Conservation (phyloP, 2,797 vertebrate genomes). For the Schizopygopsis malacanthus region DNA sequence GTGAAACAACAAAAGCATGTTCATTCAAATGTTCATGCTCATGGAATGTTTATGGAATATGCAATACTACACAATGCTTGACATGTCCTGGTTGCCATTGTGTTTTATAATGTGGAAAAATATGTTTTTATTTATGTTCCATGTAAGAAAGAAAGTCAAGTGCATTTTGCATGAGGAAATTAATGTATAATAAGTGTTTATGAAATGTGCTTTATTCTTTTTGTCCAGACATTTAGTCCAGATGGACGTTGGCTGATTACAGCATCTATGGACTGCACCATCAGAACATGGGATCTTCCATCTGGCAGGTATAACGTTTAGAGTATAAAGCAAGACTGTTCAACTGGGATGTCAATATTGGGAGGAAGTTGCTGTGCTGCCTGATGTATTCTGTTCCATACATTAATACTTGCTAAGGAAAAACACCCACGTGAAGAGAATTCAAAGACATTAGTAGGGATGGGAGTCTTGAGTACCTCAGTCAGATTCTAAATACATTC, state of each 20-base stretch:
- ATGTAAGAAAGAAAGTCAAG: neutral
- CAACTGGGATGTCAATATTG: neutral
- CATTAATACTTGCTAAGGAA: neutral
- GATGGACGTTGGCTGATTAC: constrained; percentile 94
- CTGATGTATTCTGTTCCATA: neutral
- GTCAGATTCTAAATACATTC: too few species aligned
- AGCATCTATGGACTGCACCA: constrained; percentile 90
- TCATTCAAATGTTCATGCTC: neutral
- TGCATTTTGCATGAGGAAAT: neutral
- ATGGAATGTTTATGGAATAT: neutral
- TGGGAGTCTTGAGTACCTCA: neutral
- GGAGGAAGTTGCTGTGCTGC: neutral
- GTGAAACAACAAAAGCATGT: neutral
- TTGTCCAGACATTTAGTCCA: constrained; percentile 87
- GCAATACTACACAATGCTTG: neutral
- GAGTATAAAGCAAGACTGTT: neutral
- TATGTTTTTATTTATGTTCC: neutral
- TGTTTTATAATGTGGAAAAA: neutral
- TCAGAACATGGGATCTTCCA: constrained; percentile 95
- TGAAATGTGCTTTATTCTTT: neutral
- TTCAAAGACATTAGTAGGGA: neutral
- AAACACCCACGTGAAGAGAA: neutral
- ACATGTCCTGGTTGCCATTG: neutral
- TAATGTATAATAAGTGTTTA: neutral
- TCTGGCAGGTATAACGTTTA: constrained; percentile 85